Conservation (phyloP, 2,888 invertebrate species). For the Epistrophe grossulariae region DNA sequence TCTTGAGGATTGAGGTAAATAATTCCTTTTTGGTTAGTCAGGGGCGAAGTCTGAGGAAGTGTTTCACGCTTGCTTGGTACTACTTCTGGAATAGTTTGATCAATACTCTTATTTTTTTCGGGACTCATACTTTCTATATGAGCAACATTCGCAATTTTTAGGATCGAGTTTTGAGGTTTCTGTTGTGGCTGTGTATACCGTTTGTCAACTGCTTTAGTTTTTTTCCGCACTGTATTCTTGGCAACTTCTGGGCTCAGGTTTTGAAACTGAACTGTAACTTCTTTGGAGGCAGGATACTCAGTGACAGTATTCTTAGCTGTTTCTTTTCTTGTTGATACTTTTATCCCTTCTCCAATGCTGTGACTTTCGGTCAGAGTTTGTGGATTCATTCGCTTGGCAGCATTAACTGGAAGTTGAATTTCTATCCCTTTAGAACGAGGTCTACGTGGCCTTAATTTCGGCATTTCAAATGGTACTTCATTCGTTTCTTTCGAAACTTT, state of each 20-base stretch:
- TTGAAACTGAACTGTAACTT: constrained; percentile 58
- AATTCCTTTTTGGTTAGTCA: constrained; percentile 47
- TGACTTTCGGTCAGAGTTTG: constrained; percentile 41
- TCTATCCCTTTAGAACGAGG: constrained; percentile 16
- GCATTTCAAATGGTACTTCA: not conserved
- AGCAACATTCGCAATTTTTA: constrained; percentile 12
- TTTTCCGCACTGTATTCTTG: constrained; percentile 49
- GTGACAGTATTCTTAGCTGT: not conserved
- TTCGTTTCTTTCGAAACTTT: not conserved
- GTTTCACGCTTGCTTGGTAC: constrained; percentile 11
- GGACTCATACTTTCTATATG: not conserved
- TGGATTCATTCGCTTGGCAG: constrained; percentile 32
- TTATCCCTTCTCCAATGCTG: constrained; percentile 17
- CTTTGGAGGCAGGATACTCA: not conserved
- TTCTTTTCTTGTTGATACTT: not conserved
- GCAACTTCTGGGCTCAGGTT: constrained; percentile 48
- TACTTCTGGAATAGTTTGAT: not conserved
- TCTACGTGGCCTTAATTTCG: constrained; percentile 24
- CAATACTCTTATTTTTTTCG: not conserved
- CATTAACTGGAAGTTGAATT: constrained; percentile 29
- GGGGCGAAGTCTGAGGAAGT: constrained; percentile 10
- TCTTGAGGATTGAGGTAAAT: constrained; percentile 68
- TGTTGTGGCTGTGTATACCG: not conserved
- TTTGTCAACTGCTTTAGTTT: not conserved
- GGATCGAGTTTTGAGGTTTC: not conserved